Conservation (phyloP, 1,140 invertebrate genomes). For the Trachelipus rathkii region DNA sequence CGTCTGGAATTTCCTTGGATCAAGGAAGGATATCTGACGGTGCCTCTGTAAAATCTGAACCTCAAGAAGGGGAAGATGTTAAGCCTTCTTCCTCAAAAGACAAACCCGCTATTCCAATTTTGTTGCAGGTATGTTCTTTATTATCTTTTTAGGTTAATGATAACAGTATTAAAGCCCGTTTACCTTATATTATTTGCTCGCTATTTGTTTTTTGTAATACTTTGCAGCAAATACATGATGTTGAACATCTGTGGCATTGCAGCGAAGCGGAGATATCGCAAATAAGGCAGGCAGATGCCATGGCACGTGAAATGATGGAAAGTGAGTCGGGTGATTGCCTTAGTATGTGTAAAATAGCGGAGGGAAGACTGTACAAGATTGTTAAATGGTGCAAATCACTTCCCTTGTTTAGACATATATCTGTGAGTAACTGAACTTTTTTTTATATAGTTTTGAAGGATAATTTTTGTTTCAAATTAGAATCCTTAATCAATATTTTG, state of each 20-base stretch:
- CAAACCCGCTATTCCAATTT: conserved; percentile 53
- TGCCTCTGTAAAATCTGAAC: conserved; percentile 53
- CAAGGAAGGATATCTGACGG: conserved; percentile 31
- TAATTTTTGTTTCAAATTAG: too few relatives aligned
- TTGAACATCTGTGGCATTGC: conserved; percentile 88
- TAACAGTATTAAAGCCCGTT: neutral
- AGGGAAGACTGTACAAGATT: conserved; percentile 92
- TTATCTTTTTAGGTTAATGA: neutral
- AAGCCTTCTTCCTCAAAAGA: conserved; percentile 47
- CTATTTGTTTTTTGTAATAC: too few relatives aligned
- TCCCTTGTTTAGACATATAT: conserved; percentile 92
- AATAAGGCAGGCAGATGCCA: conserved; percentile 54
- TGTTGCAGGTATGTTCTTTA: conserved; percentile 54
- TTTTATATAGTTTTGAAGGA: too few relatives aligned
- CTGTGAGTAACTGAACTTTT: conserved; percentile 54
- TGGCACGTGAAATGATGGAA: conserved; percentile 45
- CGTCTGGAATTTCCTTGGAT: conserved; percentile 32
- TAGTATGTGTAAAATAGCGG: conserved; percentile 85
- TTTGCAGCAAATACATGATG: conserved; percentile 83
- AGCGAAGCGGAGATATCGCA: conserved; percentile 57
- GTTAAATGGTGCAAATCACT: conserved; percentile 98
- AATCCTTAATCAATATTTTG: too few relatives aligned
- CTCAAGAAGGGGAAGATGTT: conserved; percentile 51
- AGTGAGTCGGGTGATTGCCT: conserved; percentile 72
- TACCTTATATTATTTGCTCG: neutral